Base-by-base conservation (phyloP, 2,113 vertebrate genomes). In the Lycocorax pyrrhopterus region DNA sequence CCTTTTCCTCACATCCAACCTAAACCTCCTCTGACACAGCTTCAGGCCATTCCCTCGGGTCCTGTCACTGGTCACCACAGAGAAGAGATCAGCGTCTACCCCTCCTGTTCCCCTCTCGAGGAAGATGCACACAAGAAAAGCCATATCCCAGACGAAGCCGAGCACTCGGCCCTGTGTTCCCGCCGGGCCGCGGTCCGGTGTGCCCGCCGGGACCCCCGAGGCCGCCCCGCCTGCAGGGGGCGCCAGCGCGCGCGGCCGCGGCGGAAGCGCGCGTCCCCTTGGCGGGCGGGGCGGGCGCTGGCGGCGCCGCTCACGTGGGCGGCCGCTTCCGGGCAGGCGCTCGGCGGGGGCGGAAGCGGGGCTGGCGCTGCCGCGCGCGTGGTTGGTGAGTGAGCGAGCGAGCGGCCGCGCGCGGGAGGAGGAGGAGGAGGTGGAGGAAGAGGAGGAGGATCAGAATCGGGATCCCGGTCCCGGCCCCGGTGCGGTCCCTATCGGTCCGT, bases 111-210 rank as follows among this genome's bases (percentile, higher is more conserved):
- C 55, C 23, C 33, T n/a, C 19, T 6, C 4, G 29, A 29, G 23
- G 33, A 12, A 18, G 33, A 4, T 1, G 43, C 2, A 1, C 32
- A 0, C 71, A 11, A 29, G 41, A 3, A 23, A 2, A 44, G 37
- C 17, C 9, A 3, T 5, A 5, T 20, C 41, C 12, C 51, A 4
- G 8, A 6, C 5, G 29, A 6, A 47, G 69, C 58, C n/a, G 9
- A 5, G 4, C 14, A 3, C 29, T 2, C 0, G 14, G 23, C 23
- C 19, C 19, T 0, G 41, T 0, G 13, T 5, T 58, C 71, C 71
- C 52, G 6, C n/a, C 13, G 30, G 15, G 10, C n/a, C 1, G 15
- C 7, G 29, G 6, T 6, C 17, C 51, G 27, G 9, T 4, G 27
- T 5, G 29, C 5, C 14, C 17, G 9, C 3, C 17, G n/a, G 43